Evolutionary conservation across 2,888 invertebrate species (phyloP), one percentile per base, ranked within the genome.

Genomic region (Cephus pygmeus): DNA sequence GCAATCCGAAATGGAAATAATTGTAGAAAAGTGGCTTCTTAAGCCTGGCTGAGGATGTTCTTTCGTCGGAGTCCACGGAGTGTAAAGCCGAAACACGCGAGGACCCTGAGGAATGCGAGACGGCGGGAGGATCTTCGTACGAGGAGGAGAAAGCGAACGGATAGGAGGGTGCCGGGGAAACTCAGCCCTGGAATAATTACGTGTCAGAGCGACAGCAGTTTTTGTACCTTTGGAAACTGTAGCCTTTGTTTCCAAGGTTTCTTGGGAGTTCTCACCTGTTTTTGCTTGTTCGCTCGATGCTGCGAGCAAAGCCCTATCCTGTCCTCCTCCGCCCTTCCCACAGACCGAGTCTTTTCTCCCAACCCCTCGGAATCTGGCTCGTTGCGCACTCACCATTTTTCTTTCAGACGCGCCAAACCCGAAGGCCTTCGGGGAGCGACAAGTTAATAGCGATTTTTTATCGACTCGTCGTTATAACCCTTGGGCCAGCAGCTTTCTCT

Each of bases 391-490:
- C 56, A 23, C 71, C 71, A 71, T 71, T 71, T 34, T 71, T 71
- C 71, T 71, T 71, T 71, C 71, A 15, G 71, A 31, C 71, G 33
- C 71, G 31, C 71, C 71, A 31, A 33, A 71, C 71, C 12, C 33
- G 71, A 71, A 71, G 71, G 71, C 12, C 71, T 33, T 71, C 71
- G 12, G 71, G 71, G 71, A 71, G 31, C 69, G 69, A 81, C 84
- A 82, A 81, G 81, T 82, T 84, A 83, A 83, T 83, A 82, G 81
- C 81, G 78, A 81, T 82, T 83, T 77, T 76, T 83, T 88, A 88
- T 85, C 84, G 82, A 79, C 79, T 79, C 81, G 80, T 84, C 85
- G 84, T 88, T 86, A 87, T 84, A 85, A 85, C 86, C 81, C 79
- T 69, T 35, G 68, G 79, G 82, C 85, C 87, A 85, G 84, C 84